Conservation (phyloP, 1,140 invertebrate species). For the Metaphire vulgaris region DNA sequence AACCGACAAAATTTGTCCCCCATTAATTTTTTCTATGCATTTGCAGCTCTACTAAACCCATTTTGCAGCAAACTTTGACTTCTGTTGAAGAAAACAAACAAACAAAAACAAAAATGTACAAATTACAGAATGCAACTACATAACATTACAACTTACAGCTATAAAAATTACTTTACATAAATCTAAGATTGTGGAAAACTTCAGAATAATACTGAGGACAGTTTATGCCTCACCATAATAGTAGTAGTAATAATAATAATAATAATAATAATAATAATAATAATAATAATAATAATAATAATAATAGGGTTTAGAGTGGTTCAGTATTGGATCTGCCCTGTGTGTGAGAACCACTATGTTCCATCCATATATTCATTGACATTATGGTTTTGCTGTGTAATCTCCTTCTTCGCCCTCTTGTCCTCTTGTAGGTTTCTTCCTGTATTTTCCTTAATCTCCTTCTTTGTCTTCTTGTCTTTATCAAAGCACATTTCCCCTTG, state of each 20-base stretch:
- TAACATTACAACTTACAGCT: neutral
- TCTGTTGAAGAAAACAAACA: neutral
- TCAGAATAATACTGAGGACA: neutral
- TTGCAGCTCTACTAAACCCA: neutral
- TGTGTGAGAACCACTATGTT: too few species aligned
- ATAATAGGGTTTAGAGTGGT: too few species aligned
- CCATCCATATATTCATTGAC: too few species aligned
- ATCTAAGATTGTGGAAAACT: neutral
- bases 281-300: too few species aligned
- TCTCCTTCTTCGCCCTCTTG: too few species aligned
- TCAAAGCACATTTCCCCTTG: too few species aligned
- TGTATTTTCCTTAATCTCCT: too few species aligned
- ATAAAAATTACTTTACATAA: neutral
- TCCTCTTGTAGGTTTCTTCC: too few species aligned
- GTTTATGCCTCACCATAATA: neutral
- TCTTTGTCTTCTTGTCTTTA: too few species aligned
- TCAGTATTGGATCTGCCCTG: too few species aligned
- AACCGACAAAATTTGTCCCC: neutral
- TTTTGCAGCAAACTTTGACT: neutral
- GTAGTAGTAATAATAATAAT: neutral
- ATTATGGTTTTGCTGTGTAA: too few species aligned
- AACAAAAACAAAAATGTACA: neutral
- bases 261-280: neutral
- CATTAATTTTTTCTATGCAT: neutral
- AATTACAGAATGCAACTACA: neutral